A percentile compares a stretch with the other conserved stretches of the same genome.
Evolutionary conservation across 2,113 vertebrate genomes (phyloP).

Genomic region (Eolophus roseicapilla): DNA sequence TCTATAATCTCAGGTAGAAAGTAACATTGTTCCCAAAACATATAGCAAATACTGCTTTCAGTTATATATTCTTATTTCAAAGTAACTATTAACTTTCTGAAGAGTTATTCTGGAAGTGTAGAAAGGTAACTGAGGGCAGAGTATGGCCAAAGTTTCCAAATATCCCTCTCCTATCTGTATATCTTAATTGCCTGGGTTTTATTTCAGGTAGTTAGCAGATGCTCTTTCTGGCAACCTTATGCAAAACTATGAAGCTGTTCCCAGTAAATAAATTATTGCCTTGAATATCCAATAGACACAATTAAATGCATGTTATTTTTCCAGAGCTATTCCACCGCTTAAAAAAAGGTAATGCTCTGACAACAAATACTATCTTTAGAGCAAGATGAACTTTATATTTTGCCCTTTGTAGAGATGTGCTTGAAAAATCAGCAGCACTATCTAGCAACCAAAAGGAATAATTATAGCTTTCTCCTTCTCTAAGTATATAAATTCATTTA

Average conservation of each 20-base stretch:
- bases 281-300: neutral
- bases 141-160: neutral
- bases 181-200: neutral
- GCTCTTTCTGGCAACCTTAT: neutral
- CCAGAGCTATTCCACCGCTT: neutral
- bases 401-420: neutral
- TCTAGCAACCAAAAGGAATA: neutral
- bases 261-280: neutral
- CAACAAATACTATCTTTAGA: neutral
- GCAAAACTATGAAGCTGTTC: neutral
- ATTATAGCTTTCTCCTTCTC: slow-evolving; percentile 14
- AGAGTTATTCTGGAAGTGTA: neutral
- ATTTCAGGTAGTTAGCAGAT: neutral
- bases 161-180: neutral
- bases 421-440: neutral
- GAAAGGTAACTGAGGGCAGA: neutral
- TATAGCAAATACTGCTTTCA: neutral
- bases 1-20: neutral
- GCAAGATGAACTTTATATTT: neutral
- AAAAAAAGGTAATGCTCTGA: neutral
- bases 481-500: neutral
- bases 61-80: neutral
- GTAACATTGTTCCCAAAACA: neutral
- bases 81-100: neutral
- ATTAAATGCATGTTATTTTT: neutral